Percentiles rank a stretch among this genome's conserved stretches.
phyloP scores from a whole-genome alignment of 2,888 invertebrate genomes.

The Chrysotoxum bicinctum region DNA sequence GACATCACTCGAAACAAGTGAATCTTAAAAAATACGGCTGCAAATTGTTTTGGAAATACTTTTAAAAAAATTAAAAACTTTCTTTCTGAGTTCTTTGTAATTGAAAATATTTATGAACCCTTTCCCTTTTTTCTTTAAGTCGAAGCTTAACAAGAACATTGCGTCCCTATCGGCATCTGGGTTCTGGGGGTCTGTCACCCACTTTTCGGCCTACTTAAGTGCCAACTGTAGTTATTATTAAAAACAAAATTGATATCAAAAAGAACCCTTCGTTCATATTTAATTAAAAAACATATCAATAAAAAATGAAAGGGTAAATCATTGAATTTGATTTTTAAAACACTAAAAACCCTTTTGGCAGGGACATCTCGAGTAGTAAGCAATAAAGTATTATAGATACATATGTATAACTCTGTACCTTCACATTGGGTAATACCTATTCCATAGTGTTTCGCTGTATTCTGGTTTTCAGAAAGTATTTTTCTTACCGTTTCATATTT shows the following conservation, averaged over 20 bases:
- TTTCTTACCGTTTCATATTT: conserved; percentile 9
- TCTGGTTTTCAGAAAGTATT: background rate
- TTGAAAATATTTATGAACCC: conserved; percentile 20
- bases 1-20: background rate
- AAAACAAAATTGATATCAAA: conserved; percentile 1
- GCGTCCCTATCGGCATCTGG: background rate
- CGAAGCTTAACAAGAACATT: background rate
- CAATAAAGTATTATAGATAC: background rate
- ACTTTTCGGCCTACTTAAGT: conserved; percentile 23
- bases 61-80: conserved; percentile 5
- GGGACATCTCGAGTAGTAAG: background rate
- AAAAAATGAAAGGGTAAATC: conserved; percentile 1
- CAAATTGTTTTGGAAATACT: conserved; percentile 14
- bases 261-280: conserved; percentile 40
- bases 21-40: conserved; percentile 4
- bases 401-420: background rate
- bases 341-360: background rate
- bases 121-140: background rate
- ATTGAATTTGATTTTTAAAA: background rate
- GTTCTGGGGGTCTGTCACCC: conserved; percentile 1
- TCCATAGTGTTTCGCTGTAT: background rate
- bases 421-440: background rate
- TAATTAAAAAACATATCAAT: conserved; percentile 56
- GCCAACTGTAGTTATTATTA: conserved; percentile 3
- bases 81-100: background rate